These are phyloP conservation scores for Xylota sylvarum DNA, from an alignment of 2,888 invertebrate genomes.

Conservation along the genomic window DNA sequence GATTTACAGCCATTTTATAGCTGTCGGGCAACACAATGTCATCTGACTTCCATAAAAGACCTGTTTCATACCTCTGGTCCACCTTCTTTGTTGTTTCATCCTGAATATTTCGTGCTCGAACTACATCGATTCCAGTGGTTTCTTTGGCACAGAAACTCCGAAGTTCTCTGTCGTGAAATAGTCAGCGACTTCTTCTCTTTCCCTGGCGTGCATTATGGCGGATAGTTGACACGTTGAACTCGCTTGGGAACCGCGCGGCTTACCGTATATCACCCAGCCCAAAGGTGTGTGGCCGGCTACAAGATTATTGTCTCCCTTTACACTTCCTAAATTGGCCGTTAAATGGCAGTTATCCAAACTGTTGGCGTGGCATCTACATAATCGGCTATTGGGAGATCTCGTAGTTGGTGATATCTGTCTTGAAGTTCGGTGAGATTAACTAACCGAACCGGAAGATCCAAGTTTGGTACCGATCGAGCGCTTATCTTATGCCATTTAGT, in stretches of 20 bases:
- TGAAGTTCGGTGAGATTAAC: not conserved
- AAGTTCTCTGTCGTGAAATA: slow-evolving; percentile 17
- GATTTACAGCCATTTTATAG: not conserved
- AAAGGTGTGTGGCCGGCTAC: not conserved
- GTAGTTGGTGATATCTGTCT: not conserved
- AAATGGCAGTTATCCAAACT: not conserved
- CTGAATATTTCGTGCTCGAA: not conserved
- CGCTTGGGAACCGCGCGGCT: not conserved
- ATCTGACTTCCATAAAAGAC: too few species aligned
- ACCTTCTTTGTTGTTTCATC: not conserved
- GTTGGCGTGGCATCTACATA: not conserved
- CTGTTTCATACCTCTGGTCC: not conserved
- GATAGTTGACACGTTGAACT: too few species aligned
- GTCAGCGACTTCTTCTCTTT: slow-evolving; percentile 1
- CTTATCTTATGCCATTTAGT: too few species aligned
- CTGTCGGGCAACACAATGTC: not conserved
- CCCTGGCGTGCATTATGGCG: not conserved
- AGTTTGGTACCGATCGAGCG: too few species aligned
- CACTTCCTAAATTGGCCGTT: not conserved
- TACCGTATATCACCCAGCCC: not conserved
- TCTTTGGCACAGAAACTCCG: not conserved
- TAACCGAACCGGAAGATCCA: not conserved
- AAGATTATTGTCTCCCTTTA: not conserved
- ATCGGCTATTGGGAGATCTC: not conserved
- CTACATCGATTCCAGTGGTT: not conserved